Evolutionary conservation across 2,888 invertebrate species (phyloP).

Genomic region (Schizotus pectinicornis): DNA sequence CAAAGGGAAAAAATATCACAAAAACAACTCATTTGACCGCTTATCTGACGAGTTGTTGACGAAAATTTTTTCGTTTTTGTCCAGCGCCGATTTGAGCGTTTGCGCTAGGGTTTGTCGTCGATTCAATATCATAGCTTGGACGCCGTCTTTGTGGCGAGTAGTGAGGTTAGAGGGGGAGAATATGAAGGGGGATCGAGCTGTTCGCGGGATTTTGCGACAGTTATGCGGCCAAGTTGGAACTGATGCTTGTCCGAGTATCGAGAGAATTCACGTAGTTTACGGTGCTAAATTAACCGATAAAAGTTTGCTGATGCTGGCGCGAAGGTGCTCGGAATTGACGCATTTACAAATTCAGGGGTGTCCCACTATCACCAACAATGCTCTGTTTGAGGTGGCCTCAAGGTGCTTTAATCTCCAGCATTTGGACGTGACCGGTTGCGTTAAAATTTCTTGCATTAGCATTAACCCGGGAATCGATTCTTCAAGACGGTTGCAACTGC

Average conservation of each 20-base stretch:
- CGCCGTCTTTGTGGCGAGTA: slow-evolving; percentile 75
- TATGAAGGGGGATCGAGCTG: slow-evolving; percentile 70
- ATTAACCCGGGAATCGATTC: slow-evolving; percentile 70
- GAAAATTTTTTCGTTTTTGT: slow-evolving; percentile 73
- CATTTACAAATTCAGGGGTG: slow-evolving; percentile 81
- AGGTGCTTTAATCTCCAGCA: slow-evolving; percentile 83
- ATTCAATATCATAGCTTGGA: slow-evolving; percentile 80
- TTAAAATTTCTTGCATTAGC: slow-evolving; percentile 79
- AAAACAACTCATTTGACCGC: slow-evolving; percentile 64
- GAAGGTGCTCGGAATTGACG: slow-evolving; percentile 81
- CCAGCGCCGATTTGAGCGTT: slow-evolving; percentile 73
- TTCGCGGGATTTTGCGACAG: slow-evolving; percentile 68
- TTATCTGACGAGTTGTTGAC: slow-evolving; percentile 73
- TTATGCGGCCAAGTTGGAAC: slow-evolving; percentile 71
- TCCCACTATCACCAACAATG: slow-evolving; percentile 74
- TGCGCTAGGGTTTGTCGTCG: slow-evolving; percentile 78
- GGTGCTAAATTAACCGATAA: slow-evolving; percentile 78
- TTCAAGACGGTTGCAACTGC: slow-evolving; percentile 73
- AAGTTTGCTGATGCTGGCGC: slow-evolving; percentile 76
- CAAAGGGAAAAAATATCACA: slow-evolving; percentile 49
- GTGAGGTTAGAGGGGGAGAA: slow-evolving; percentile 68
- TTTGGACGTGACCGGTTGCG: slow-evolving; percentile 83
- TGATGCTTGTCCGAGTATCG: slow-evolving; percentile 71
- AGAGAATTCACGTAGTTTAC: slow-evolving; percentile 70
- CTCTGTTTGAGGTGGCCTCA: slow-evolving; percentile 79